Base-by-base conservation (phyloP, 1,140 invertebrate species). In the Drosophila prosaltans region DNA sequence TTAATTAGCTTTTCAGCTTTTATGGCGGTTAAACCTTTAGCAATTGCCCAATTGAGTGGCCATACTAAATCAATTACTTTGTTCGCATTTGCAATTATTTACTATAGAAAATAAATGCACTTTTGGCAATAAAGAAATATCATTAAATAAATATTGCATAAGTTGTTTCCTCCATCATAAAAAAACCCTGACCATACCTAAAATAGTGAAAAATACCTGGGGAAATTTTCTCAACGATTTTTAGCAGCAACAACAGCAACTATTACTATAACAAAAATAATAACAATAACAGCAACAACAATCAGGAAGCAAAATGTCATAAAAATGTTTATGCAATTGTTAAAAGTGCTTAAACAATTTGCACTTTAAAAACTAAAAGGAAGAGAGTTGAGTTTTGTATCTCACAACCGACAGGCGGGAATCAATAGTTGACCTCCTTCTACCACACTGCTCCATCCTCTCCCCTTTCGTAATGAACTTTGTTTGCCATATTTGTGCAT, bases 251-350 rank as follows among this genome's bases (percentile, higher is more conserved):
- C 32, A 36, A 36, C 32, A 36, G 6, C 32, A 3, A 30, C 4
- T 30, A 30, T 30, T 36, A 36, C 1, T 1, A 36, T 36, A 40
- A 24, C 36, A 48, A 57, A 43, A 11, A 66, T 28, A 6, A 5
- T 30, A 32, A 8, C 24, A 66, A 21, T 36, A 24, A 30, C 16
- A 16, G 16, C 32, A 24, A 48, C 45, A 51, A 51, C 39, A 62
- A 32, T 39, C 72, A 59, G 57, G 43, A 68, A 75, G 72, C 55
- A 57, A 55, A 51, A 9, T 67, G 72, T 48, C 45, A 58, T 74
- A 62, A 75, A 68, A 57, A 51, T 60, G 74, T 74, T 74, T 74
- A 75, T 57, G 61, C 72, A 62, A 45, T 68, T 75, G 72, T 68
- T 68, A 40, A 74, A 62, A 24, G 55, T 36, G 32, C 64, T 51